Evolutionary conservation across 2,797 vertebrate genomes (phyloP).

Genomic region (Pteronotus mesoamericanus): DNA sequence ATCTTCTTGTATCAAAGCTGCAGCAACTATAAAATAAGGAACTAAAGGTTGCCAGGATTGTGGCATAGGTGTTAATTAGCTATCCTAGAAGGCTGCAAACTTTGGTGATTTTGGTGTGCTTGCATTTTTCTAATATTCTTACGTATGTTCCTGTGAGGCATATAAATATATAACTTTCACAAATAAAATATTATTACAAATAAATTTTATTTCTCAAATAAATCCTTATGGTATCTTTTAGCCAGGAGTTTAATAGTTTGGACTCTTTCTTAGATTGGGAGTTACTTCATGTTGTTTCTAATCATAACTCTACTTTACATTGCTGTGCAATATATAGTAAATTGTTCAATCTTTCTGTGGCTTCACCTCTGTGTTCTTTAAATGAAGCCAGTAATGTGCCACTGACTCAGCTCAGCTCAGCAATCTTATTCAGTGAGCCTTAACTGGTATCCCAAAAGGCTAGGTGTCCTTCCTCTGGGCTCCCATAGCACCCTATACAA

Average conservation of each 20-base stretch:
- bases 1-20: conserved; percentile 22
- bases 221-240: background rate
- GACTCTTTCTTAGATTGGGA: conserved; percentile 1
- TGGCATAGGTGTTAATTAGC: conserved; percentile 42
- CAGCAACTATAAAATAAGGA: conserved; percentile 33
- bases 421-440: background rate
- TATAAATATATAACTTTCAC: conserved; percentile 3
- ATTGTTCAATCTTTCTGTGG: background rate
- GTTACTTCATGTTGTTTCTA: background rate
- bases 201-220: conserved; percentile 38
- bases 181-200: conserved; percentile 16
- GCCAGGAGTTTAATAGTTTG: background rate
- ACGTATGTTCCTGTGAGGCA: background rate
- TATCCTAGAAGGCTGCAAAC: background rate
- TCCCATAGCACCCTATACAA: background rate
- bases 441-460: background rate
- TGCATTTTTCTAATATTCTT: conserved; percentile 32
- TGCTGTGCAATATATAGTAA: background rate
- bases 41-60: conserved; percentile 34
- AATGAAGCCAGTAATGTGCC: background rate
- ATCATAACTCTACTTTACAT: background rate
- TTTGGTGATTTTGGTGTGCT: conserved; percentile 19
- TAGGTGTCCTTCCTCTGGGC: background rate
- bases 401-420: background rate
- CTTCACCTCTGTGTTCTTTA: conserved; percentile 13